Evolutionary conservation across 2,797 vertebrate species (phyloP).

Genomic region (Acomys russatus): DNA sequence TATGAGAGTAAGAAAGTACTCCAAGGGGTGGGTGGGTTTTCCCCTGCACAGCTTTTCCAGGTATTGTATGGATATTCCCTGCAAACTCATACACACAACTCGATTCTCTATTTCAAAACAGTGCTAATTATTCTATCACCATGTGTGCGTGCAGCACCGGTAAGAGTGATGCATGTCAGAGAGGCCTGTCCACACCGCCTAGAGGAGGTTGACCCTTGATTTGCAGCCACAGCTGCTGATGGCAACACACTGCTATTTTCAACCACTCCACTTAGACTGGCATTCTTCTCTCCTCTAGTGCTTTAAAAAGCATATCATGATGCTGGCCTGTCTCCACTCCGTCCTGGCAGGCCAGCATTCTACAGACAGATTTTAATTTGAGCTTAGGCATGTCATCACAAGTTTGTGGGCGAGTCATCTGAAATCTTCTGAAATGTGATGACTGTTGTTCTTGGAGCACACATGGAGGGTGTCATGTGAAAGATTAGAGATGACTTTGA

Average conservation of each 20-base stretch:
- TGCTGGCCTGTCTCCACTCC: conserved; percentile 69
- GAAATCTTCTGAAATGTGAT: conserved; percentile 59
- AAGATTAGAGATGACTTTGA: conserved; percentile 67
- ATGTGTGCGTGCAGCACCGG: background rate
- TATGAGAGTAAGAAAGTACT: background rate
- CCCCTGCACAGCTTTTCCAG: background rate
- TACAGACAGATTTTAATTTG: conserved; percentile 73
- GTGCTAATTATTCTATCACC: conserved; percentile 71
- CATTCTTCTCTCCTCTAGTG: conserved; percentile 76
- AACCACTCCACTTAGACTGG: conserved; percentile 74
- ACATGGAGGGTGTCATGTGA: conserved; percentile 32
- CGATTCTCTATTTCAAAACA: conserved; percentile 70
- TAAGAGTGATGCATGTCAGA: conserved; percentile 58
- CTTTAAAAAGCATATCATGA: conserved; percentile 80
- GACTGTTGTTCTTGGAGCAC: conserved; percentile 59
- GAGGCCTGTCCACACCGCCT: conserved; percentile 62
- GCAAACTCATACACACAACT: background rate
- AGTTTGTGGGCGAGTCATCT: conserved; percentile 73
- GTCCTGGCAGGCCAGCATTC: conserved; percentile 71
- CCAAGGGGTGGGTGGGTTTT: background rate
- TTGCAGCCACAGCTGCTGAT: conserved; percentile 80
- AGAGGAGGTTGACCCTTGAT: conserved; percentile 73
- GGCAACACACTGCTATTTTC: conserved; percentile 79
- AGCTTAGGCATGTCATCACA: conserved; percentile 80
- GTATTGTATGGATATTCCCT: conserved; percentile 25